Conservation (phyloP, 2,797 vertebrate genomes). For the Hydrophis major region DNA sequence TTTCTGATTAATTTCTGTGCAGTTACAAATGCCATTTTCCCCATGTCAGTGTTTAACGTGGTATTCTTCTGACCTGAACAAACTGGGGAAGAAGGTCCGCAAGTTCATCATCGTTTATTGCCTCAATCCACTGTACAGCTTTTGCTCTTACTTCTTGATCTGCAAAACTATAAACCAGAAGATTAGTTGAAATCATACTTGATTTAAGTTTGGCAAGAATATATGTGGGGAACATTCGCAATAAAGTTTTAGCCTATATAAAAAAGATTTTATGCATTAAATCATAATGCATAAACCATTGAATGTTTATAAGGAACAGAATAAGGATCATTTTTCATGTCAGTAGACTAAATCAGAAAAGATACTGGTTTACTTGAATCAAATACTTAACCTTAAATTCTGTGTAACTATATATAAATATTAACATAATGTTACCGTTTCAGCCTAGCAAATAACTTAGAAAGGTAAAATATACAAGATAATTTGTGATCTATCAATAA, state of each 20-base stretch:
- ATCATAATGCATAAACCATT: background rate
- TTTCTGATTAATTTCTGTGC: background rate
- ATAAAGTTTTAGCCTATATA: background rate
- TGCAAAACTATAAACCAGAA: constrained; percentile 81
- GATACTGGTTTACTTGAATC: background rate
- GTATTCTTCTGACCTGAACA: constrained; percentile 82
- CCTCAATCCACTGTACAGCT: constrained; percentile 89
- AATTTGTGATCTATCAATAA: background rate
- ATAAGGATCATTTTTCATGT: background rate
- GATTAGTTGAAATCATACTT: background rate
- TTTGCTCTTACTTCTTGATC: constrained; percentile 87
- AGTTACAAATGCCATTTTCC: background rate
- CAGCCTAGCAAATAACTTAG: background rate
- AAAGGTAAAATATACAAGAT: background rate
- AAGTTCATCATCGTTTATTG: constrained; percentile 90
- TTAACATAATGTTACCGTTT: background rate
- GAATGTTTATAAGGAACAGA: background rate
- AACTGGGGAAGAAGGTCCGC: constrained; percentile 93
- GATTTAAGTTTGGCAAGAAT: background rate
- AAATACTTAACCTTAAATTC: background rate
- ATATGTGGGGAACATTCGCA: background rate
- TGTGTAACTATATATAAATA: background rate
- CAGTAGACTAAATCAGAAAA: background rate
- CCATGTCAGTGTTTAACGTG: background rate
- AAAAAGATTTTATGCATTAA: background rate